phyloP scores from a whole-genome alignment of 2,797 vertebrate genomes.

The Heliangelus exortis region DNA sequence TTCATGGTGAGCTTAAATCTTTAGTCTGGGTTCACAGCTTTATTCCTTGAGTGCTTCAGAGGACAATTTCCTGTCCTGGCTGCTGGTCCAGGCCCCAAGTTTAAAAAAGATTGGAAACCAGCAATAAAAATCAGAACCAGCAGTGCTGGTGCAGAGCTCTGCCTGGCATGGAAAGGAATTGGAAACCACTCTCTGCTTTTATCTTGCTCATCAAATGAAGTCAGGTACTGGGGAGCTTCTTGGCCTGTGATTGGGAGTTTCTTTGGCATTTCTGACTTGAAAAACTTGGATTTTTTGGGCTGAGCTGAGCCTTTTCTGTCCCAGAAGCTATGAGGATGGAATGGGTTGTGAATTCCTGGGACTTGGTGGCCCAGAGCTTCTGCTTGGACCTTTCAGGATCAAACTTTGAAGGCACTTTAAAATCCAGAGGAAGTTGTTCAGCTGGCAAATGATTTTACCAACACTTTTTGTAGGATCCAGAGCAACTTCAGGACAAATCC shows the following conservation, averaged over 20 bases:
- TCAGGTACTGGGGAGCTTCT: not conserved
- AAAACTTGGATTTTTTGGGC: not conserved
- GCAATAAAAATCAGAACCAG: accelerated
- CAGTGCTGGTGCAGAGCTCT: not conserved
- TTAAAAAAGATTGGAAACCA: not conserved
- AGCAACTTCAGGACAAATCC: conserved; percentile 97
- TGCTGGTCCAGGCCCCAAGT: accelerated
- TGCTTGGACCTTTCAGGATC: not conserved
- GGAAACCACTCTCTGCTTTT: not conserved
- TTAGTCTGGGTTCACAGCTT: not conserved
- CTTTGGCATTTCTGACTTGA: not conserved
- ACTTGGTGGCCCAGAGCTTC: not conserved
- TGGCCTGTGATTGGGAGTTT: not conserved
- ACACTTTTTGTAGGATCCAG: conserved; percentile 86
- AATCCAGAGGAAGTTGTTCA: accelerated
- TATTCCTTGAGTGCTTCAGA: not conserved
- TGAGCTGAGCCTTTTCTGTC: not conserved
- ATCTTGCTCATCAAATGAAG: not conserved
- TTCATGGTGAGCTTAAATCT: too few species aligned
- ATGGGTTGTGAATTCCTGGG: not conserved
- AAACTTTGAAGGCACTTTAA: not conserved
- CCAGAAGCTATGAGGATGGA: not conserved
- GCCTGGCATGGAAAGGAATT: not conserved
- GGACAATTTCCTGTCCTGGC: not conserved
- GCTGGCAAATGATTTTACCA: not conserved